A percentile compares a stretch with the other conserved stretches of the same genome.
These are phyloP conservation scores for Triplophysa tibetana DNA, from an alignment of 2,113 vertebrate species.

Conservation along the genomic window DNA sequence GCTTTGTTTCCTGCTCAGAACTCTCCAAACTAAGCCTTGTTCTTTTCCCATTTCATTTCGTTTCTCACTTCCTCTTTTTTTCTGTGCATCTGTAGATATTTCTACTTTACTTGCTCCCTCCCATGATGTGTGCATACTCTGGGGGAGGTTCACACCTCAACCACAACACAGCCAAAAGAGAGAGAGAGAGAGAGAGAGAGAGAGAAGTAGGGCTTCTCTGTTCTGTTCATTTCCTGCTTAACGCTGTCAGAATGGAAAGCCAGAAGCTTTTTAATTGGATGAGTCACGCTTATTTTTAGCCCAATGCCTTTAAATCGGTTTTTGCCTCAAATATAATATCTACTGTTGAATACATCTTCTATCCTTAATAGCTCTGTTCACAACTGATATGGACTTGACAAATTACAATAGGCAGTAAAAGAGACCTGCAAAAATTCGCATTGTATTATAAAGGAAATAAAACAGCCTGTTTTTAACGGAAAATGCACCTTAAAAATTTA, in stretches of 20 bases:
- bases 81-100: neutral
- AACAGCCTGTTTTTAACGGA: neutral
- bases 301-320: slow-evolving; percentile 29
- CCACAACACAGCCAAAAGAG: slow-evolving; percentile 56
- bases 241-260: slow-evolving; percentile 63
- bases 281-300: slow-evolving; percentile 50
- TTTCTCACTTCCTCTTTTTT: slow-evolving; percentile 11
- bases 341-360: neutral
- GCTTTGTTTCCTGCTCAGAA: neutral
- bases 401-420: neutral
- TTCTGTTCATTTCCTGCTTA: slow-evolving; percentile 57
- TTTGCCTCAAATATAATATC: neutral
- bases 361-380: neutral
- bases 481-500: too few relatives aligned
- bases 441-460: neutral
- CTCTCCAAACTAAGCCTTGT: neutral
- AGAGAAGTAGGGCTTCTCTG: slow-evolving; percentile 52
- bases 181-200: slow-evolving; percentile 6
- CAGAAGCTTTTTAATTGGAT: slow-evolving; percentile 63
- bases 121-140: slow-evolving; percentile 22
- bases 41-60: neutral
- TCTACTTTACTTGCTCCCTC: neutral
- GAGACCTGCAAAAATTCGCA: neutral
- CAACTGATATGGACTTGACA: neutral
- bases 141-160: slow-evolving; percentile 65